phyloP scores from a whole-genome alignment of 1,140 invertebrate species.

The Drosophila subobscura region DNA sequence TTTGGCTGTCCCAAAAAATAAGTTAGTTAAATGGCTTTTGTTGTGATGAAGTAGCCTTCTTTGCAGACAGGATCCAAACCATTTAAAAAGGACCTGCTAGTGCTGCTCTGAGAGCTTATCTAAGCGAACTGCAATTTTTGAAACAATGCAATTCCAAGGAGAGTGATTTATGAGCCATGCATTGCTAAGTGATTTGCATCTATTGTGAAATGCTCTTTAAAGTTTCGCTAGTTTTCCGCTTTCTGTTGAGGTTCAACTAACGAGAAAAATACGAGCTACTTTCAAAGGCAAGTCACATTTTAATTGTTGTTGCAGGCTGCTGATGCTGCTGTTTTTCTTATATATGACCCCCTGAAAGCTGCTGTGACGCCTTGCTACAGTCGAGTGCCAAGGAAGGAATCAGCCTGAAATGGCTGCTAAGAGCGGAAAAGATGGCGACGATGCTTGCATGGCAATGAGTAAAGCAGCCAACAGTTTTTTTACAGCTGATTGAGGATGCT shows the following conservation, averaged over 20 bases:
- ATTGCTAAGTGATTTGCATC: slow-evolving; percentile 30
- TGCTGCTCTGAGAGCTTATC: neutral
- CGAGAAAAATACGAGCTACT: neutral
- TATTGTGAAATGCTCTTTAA: neutral
- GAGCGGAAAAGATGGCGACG: slow-evolving; percentile 24
- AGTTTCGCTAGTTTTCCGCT: neutral
- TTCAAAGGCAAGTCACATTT: slow-evolving; percentile 13
- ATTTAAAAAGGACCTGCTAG: slow-evolving; percentile 8
- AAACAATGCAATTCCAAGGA: neutral
- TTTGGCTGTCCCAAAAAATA: neutral
- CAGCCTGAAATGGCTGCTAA: slow-evolving; percentile 12
- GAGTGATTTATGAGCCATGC: slow-evolving; percentile 9
- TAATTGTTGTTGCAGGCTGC: slow-evolving; percentile 25
- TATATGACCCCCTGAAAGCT: slow-evolving; percentile 21
- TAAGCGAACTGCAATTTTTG: neutral
- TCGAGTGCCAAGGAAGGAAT: slow-evolving; percentile 29
- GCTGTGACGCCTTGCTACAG: slow-evolving; percentile 15
- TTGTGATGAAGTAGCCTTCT: slow-evolving; percentile 12
- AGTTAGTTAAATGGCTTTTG: slow-evolving; percentile 24
- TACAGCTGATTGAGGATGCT: neutral
- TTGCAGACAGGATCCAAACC: slow-evolving; percentile 6
- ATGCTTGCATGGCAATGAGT: slow-evolving; percentile 53
- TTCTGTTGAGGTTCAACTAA: neutral
- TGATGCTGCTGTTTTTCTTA: neutral
- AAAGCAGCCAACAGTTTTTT: neutral